Percentiles rank a stretch among this genome's conserved stretches.
phyloP scores from a whole-genome alignment of 2,888 invertebrate genomes.

The Anthophora plumipes region DNA sequence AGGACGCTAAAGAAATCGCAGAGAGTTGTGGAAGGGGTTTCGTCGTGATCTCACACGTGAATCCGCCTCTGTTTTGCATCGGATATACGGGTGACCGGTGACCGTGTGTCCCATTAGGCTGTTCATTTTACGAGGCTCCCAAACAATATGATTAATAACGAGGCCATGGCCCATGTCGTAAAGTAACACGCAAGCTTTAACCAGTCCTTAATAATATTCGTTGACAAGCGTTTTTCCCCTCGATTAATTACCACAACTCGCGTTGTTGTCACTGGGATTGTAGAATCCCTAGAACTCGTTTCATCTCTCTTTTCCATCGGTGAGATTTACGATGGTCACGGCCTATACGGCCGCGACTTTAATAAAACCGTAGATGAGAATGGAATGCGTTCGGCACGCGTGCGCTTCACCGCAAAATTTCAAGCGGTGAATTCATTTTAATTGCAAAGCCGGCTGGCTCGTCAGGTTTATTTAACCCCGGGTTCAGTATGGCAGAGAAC shows the following conservation, averaged over 20 bases:
- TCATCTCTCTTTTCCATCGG: not conserved
- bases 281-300: slow-evolving; percentile 17
- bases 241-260: slow-evolving; percentile 42
- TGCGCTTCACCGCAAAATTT: slow-evolving; percentile 42
- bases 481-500: slow-evolving; percentile 21
- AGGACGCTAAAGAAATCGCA: not conserved
- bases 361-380: slow-evolving; percentile 59
- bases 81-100: slow-evolving; percentile 73
- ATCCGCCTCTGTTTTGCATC: slow-evolving; percentile 64
- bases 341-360: slow-evolving; percentile 49
- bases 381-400: slow-evolving; percentile 55
- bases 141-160: slow-evolving; percentile 76
- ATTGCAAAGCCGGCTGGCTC: slow-evolving; percentile 25
- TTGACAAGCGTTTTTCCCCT: slow-evolving; percentile 54
- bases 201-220: slow-evolving; percentile 50
- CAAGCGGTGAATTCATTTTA: slow-evolving; percentile 52
- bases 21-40: not conserved
- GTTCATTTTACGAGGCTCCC: slow-evolving; percentile 66
- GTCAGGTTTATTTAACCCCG: slow-evolving; percentile 37
- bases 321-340: slow-evolving; percentile 60
- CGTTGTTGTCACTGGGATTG: not conserved
- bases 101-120: slow-evolving; percentile 69
- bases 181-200: slow-evolving; percentile 40
- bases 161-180: slow-evolving; percentile 66
- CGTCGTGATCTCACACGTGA: slow-evolving; percentile 5